These are phyloP conservation scores for Andrena trimmerana DNA, from an alignment of 2,888 invertebrate genomes.

Conservation along the genomic window DNA sequence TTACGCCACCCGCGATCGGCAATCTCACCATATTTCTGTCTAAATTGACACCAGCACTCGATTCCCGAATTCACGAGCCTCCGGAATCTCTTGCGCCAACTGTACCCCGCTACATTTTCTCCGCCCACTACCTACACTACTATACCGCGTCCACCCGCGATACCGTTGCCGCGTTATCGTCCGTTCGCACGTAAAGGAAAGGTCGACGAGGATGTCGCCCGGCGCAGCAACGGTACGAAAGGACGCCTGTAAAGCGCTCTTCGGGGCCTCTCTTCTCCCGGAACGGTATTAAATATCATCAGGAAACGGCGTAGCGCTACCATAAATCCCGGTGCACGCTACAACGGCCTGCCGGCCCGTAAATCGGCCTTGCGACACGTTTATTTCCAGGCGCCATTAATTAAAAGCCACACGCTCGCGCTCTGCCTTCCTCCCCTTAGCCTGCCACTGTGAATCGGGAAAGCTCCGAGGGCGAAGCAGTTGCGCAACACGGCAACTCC, in stretches of 20 bases:
- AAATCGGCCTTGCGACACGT: conserved; percentile 74
- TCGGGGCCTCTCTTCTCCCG: conserved; percentile 37
- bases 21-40: too few relatives aligned
- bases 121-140: background rate
- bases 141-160: background rate
- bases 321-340: conserved; percentile 66
- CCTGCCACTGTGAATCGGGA: conserved; percentile 22
- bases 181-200: background rate
- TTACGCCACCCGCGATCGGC: too few relatives aligned
- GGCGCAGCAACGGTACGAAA: background rate
- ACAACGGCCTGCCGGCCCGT: conserved; percentile 66
- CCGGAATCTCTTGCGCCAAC: background rate
- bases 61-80: background rate
- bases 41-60: background rate
- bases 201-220: background rate
- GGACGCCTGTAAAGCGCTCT: background rate
- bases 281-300: conserved; percentile 69
- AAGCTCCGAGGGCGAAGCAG: conserved; percentile 55
- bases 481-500: conserved; percentile 62
- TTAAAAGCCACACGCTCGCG: conserved; percentile 67
- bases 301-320: conserved; percentile 67
- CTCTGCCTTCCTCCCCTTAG: conserved; percentile 32
- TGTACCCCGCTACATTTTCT: too few relatives aligned
- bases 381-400: conserved; percentile 75
- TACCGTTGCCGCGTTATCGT: background rate